Percentiles rank a stretch among this genome's conserved stretches.
phyloP scores from a whole-genome alignment of 1,140 invertebrate species.

The Triops cancriformis region DNA sequence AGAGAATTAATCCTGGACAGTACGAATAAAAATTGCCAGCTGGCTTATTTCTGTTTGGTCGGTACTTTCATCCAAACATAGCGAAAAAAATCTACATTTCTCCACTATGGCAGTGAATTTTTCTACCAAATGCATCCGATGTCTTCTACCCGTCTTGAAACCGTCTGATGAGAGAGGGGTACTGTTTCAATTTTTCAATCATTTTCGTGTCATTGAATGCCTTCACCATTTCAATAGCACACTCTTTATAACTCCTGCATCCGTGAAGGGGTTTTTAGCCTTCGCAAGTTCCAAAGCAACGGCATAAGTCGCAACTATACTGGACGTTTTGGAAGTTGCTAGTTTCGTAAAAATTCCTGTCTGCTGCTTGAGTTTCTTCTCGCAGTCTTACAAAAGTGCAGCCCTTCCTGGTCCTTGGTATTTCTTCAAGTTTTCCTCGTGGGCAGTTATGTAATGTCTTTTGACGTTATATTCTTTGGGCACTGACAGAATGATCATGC shows the following conservation, averaged over 20 bases:
- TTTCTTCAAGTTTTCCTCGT: no score
- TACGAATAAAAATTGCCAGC: not conserved
- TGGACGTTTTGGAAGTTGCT: no score
- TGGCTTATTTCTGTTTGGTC: not conserved
- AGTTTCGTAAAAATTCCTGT: no score
- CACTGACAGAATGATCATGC: not conserved
- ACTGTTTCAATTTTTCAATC: not conserved
- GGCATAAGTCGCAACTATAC: no score
- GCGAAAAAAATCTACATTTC: not conserved
- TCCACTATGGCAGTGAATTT: not conserved
- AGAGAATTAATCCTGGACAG: not conserved
- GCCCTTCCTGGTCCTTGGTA: no score
- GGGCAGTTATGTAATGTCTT: not conserved
- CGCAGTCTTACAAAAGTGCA: not conserved
- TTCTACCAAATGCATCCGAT: not conserved
- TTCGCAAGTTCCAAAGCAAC: no score
- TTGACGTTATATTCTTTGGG: not conserved
- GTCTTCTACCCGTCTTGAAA: not conserved
- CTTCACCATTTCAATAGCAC: not conserved
- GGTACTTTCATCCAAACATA: not conserved
- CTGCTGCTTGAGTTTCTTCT: no score
- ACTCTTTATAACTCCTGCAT: not conserved
- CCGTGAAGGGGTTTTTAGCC: no score
- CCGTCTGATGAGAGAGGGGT: not conserved
- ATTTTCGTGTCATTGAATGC: not conserved